phyloP scores from a whole-genome alignment of 2,797 vertebrate genomes.

The Typhlichthys eigenmanni region DNA sequence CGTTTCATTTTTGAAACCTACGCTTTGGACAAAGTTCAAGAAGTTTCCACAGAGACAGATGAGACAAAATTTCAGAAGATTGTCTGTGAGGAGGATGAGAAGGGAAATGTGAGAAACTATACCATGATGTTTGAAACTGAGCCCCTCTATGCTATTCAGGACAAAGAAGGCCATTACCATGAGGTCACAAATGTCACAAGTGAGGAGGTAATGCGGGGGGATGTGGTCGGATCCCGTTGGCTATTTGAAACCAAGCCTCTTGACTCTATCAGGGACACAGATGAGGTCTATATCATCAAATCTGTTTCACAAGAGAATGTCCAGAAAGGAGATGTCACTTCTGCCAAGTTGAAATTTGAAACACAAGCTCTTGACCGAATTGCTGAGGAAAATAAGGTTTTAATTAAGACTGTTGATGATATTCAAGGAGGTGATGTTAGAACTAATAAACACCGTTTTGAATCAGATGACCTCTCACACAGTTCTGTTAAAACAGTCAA shows the following conservation, averaged over 20 bases:
- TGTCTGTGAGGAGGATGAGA: slow-evolving; percentile 78
- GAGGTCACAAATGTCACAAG: slow-evolving; percentile 93
- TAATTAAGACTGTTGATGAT: slow-evolving; percentile 77
- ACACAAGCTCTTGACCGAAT: slow-evolving; percentile 90
- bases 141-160: slow-evolving; percentile 91
- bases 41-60: slow-evolving; percentile 71
- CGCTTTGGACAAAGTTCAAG: slow-evolving; percentile 87
- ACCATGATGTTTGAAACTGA: slow-evolving; percentile 93
- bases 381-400: slow-evolving; percentile 75
- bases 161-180: slow-evolving; percentile 88
- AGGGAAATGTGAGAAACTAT: slow-evolving; percentile 87
- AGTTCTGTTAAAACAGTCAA: slow-evolving; percentile 83
- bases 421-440: slow-evolving; percentile 87
- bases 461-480: slow-evolving; percentile 74
- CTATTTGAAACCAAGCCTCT: slow-evolving; percentile 96
- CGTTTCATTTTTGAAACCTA: slow-evolving; percentile 91
- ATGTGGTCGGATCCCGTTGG: slow-evolving; percentile 90
- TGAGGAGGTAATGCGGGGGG: slow-evolving; percentile 87
- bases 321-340: slow-evolving; percentile 87
- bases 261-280: slow-evolving; percentile 85
- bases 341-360: slow-evolving; percentile 91
- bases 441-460: slow-evolving; percentile 82
- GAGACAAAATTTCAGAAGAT: slow-evolving; percentile 68
- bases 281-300: slow-evolving; percentile 88
- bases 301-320: slow-evolving; percentile 90